phyloP scores from a whole-genome alignment of 2,888 invertebrate species.

The Mongoloraphidia duomilia region DNA sequence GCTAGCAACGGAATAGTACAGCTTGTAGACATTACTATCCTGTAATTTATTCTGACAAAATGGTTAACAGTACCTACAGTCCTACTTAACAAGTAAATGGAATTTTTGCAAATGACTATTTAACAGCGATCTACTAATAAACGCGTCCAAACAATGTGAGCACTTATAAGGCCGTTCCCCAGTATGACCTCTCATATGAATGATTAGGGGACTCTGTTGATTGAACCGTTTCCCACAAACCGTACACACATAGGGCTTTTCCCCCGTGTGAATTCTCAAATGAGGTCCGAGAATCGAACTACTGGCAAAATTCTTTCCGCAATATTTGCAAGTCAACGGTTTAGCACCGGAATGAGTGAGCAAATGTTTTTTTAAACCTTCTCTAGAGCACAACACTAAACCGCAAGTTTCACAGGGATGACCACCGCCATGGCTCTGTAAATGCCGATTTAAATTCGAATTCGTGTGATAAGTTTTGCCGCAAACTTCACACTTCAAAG shows the following conservation, averaged over 20 bases:
- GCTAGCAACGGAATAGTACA: too few relatives aligned
- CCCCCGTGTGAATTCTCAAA: conserved; percentile 23
- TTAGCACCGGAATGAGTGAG: conserved; percentile 27
- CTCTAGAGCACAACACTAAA: conserved; percentile 31
- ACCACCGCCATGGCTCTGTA: conserved; percentile 14
- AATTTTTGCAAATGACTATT: too few relatives aligned
- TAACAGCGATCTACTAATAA: too few relatives aligned
- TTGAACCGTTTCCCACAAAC: conserved; percentile 25
- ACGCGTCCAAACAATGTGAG: too few relatives aligned
- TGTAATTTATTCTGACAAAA: too few relatives aligned
- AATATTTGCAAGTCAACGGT: conserved; percentile 30
- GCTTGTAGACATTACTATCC: too few relatives aligned
- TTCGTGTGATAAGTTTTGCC: conserved; percentile 4
- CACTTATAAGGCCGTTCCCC: conserved; percentile 22
- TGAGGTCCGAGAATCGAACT: neutral
- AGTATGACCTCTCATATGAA: conserved; percentile 22
- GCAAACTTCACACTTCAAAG: conserved; percentile 1
- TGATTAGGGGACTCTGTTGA: conserved; percentile 21
- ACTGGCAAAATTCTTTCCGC: conserved; percentile 27
- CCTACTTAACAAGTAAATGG: neutral
- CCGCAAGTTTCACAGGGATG: conserved; percentile 29
- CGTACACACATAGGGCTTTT: conserved; percentile 25
- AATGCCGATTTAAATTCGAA: neutral
- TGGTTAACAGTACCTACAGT: too few relatives aligned
- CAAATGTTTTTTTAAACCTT: conserved; percentile 30